Evolutionary conservation across 2,888 invertebrate genomes (phyloP).

Genomic region (Amphipoea oculea): DNA sequence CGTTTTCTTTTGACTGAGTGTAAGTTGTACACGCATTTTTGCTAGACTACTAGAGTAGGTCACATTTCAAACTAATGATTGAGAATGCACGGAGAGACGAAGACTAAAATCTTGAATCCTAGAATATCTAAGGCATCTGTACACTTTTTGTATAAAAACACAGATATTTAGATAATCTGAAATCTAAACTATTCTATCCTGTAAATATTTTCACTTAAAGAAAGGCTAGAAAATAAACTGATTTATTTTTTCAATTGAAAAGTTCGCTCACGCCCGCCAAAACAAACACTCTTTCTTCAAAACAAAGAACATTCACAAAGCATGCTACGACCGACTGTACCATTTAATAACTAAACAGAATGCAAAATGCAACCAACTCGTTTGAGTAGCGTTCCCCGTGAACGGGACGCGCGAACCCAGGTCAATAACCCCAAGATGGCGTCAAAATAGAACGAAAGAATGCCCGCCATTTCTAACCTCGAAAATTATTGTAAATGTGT

Average conservation of each 20-base stretch:
- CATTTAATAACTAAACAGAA: slow-evolving; percentile 69
- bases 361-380: slow-evolving; percentile 76
- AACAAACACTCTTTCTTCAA: background rate
- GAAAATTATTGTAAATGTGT: slow-evolving; percentile 82
- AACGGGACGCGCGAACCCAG: slow-evolving; percentile 80
- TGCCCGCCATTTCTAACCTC: slow-evolving; percentile 89
- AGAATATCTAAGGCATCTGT: background rate
- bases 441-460: slow-evolving; percentile 89
- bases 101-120: background rate
- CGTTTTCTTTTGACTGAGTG: slow-evolving; percentile 32
- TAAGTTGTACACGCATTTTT: background rate
- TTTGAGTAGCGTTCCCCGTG: slow-evolving; percentile 72
- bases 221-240: accelerated
- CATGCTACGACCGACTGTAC: slow-evolving; percentile 58
- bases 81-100: background rate
- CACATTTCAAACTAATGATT: background rate
- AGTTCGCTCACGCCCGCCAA: background rate
- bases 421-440: slow-evolving; percentile 87
- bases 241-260: background rate
- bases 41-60: background rate
- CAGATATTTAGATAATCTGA: background rate
- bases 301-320: slow-evolving; percentile 62
- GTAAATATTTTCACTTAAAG: background rate
- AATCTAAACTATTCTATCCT: background rate
- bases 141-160: background rate